These are phyloP conservation scores for Stercorarius parasiticus DNA, from an alignment of 2,113 vertebrate genomes.

Conservation along the genomic window DNA sequence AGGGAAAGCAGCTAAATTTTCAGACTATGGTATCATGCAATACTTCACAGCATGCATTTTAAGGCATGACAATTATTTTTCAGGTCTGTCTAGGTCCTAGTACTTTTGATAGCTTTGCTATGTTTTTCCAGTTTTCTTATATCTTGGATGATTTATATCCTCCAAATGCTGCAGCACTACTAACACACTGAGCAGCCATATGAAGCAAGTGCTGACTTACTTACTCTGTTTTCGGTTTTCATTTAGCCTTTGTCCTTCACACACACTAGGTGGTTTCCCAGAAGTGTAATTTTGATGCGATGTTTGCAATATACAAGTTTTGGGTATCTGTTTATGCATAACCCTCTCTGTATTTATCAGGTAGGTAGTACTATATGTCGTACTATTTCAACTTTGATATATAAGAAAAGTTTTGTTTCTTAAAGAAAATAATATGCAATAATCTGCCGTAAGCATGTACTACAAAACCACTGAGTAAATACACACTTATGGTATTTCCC, in stretches of 20 bases:
- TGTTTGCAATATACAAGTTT: background rate
- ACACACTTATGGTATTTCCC: background rate
- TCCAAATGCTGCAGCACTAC: background rate
- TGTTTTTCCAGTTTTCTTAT: background rate
- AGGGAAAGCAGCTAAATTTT: background rate
- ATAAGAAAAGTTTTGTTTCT: background rate
- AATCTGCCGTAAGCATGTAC: background rate
- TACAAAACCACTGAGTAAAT: background rate
- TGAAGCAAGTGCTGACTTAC: background rate
- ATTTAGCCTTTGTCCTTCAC: background rate
- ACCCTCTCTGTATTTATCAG: background rate
- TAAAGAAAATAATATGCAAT: background rate
- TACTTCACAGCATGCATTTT: background rate
- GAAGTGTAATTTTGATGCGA: background rate
- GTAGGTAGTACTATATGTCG: background rate
- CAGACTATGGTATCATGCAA: fast-evolving
- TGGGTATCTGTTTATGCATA: background rate
- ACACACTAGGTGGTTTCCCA: background rate
- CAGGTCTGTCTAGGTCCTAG: background rate
- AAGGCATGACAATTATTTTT: background rate
- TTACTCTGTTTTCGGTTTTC: background rate
- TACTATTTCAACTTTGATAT: background rate
- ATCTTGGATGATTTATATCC: background rate
- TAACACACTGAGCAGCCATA: background rate
- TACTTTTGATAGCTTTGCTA: background rate